Conservation (phyloP, 1,140 invertebrate species). For the Saccostrea echinata region DNA sequence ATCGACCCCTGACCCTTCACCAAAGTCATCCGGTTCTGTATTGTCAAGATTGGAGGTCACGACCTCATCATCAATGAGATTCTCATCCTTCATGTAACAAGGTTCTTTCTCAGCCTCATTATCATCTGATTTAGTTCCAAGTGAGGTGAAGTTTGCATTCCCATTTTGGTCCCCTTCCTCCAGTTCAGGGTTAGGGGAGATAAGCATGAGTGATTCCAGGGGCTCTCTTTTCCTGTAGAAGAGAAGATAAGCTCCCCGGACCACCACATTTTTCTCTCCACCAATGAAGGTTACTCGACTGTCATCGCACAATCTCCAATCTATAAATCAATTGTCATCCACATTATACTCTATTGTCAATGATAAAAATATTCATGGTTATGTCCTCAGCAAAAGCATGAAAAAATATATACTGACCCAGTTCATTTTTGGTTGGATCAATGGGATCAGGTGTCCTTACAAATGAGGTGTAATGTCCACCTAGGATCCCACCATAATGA, state of each 20-base stretch:
- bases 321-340: conserved; percentile 67
- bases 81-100: conserved; percentile 25
- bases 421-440: conserved; percentile 70
- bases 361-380: not conserved
- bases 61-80: conserved; percentile 16
- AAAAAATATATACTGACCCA: conserved; percentile 74
- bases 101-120: conserved; percentile 31
- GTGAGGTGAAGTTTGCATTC: conserved; percentile 31
- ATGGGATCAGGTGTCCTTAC: conserved; percentile 75
- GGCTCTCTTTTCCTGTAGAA: conserved; percentile 79
- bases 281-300: conserved; percentile 76
- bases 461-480: conserved; percentile 83
- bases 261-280: conserved; percentile 78
- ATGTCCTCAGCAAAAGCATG: not conserved
- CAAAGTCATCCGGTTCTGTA: conserved; percentile 14
- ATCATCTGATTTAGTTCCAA: conserved; percentile 45
- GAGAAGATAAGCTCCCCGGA: conserved; percentile 80
- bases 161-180: conserved; percentile 39
- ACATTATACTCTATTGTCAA: not conserved
- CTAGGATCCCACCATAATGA: conserved; percentile 82
- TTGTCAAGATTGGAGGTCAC: not conserved
- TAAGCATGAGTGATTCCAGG: conserved; percentile 45
- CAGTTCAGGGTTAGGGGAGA: conserved; percentile 35
- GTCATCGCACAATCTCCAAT: conserved; percentile 82
- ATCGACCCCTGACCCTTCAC: conserved; percentile 40